Percentiles rank a stretch among this genome's conserved stretches.
phyloP scores from a whole-genome alignment of 1,140 invertebrate genomes.

The Schmidtea mediterranea region DNA sequence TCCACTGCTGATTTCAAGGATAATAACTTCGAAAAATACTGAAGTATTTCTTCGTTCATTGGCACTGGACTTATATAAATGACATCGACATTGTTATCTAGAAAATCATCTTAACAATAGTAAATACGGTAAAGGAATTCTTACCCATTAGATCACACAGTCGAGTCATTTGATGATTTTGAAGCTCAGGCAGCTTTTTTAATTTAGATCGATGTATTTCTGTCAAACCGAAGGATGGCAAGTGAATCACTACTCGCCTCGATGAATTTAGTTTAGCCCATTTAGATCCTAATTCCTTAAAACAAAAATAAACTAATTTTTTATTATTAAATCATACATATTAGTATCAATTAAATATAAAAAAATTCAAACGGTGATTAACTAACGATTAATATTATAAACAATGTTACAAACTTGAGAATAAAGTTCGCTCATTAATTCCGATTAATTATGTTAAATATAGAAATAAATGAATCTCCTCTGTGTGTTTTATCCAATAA shows the following conservation, averaged over 20 bases:
- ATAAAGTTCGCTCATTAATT: too few relatives aligned
- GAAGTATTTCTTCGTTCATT: constrained; percentile 24
- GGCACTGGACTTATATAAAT: constrained; percentile 24
- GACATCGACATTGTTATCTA: constrained; percentile 28
- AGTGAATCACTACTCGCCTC: constrained; percentile 20
- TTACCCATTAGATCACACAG: constrained; percentile 24
- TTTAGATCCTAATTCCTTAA: constrained; percentile 13
- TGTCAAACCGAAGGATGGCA: constrained; percentile 21
- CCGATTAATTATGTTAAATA: too few relatives aligned
- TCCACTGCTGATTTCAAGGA: constrained; percentile 20
- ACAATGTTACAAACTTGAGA: too few relatives aligned
- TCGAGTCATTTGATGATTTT: constrained; percentile 25
- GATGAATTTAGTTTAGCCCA: constrained; percentile 21
- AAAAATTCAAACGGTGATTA: too few relatives aligned
- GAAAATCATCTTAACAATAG: constrained; percentile 6
- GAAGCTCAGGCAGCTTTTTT: constrained; percentile 16
- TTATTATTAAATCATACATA: too few relatives aligned
- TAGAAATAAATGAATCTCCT: too few relatives aligned
- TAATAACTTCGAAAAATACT: constrained; percentile 25
- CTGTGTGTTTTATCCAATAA: too few relatives aligned
- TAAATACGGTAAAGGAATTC: neutral
- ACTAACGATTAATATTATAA: too few relatives aligned
- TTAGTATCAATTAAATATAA: too few relatives aligned
- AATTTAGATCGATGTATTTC: constrained; percentile 19
- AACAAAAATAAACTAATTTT: too few relatives aligned